A percentile compares a stretch with the other conserved stretches of the same genome.
These are phyloP conservation scores for Arvicanthis niloticus DNA, from an alignment of 2,113 vertebrate genomes.

Conservation along the genomic window DNA sequence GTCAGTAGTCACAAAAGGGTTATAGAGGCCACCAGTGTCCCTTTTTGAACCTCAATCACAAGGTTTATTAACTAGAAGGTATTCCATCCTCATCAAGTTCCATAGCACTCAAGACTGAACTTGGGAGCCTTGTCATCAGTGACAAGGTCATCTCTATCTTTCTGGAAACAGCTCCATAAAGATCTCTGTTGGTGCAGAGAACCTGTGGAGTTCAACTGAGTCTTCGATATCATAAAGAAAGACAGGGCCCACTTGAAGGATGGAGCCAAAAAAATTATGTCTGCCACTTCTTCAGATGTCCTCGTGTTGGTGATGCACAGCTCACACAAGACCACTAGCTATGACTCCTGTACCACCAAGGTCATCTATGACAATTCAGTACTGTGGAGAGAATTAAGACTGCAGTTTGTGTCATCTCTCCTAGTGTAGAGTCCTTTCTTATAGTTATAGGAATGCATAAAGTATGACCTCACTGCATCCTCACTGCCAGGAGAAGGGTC, in stretches of 20 bases:
- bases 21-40: neutral
- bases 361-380: too few species aligned
- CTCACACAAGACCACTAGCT: neutral
- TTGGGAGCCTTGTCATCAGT: neutral
- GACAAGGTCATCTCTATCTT: neutral
- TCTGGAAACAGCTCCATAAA: neutral
- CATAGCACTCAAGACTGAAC: neutral
- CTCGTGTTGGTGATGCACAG: neutral
- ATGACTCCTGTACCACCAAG: neutral
- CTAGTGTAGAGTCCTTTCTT: too few species aligned
- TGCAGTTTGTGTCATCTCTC: neutral
- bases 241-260: neutral
- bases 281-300: neutral
- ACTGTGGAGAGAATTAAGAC: neutral
- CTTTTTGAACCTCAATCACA: neutral
- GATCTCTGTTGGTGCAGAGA: neutral
- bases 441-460: neutral
- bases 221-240: neutral
- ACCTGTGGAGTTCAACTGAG: neutral
- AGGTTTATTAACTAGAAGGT: neutral
- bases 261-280: neutral
- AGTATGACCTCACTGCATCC: neutral
- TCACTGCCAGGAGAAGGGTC: too few species aligned
- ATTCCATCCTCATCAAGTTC: neutral
- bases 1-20: neutral